Evolutionary conservation across 2,113 vertebrate genomes (phyloP).

Genomic region (Neomonachus schauinslandi): DNA sequence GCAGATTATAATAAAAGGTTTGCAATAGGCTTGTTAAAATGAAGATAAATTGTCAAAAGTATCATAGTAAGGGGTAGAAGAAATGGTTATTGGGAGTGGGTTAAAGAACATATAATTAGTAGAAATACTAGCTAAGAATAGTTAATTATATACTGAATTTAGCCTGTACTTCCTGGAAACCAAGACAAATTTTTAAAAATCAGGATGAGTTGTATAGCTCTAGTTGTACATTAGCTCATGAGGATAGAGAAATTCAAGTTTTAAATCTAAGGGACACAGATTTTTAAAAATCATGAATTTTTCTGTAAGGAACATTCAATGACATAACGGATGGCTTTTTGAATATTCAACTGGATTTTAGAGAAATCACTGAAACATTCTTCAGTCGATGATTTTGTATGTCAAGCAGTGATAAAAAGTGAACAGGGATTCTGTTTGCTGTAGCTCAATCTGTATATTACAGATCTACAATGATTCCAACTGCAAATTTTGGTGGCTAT

Average conservation of each 20-base stretch:
- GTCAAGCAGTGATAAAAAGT: background rate
- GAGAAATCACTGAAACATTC: constrained; percentile 9
- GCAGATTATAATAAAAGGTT: constrained; percentile 49
- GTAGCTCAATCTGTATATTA: background rate
- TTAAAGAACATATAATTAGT: constrained; percentile 69
- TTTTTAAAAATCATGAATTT: background rate
- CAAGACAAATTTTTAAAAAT: constrained; percentile 31
- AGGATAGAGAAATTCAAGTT: constrained; percentile 22
- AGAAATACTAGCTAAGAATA: constrained; percentile 70
- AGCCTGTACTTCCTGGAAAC: constrained; percentile 66
- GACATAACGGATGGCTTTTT: background rate
- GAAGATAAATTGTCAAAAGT: constrained; percentile 62
- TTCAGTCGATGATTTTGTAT: constrained; percentile 12
- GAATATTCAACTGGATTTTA: constrained; percentile 5
- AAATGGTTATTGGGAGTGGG: constrained; percentile 41
- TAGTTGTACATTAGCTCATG: constrained; percentile 31
- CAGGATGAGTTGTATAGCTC: background rate
- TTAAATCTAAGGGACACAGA: background rate
- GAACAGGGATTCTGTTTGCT: background rate
- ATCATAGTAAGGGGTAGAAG: constrained; percentile 51
- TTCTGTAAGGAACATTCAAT: background rate
- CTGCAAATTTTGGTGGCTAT: background rate
- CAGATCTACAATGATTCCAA: background rate
- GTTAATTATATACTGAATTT: constrained; percentile 72
- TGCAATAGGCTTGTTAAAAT: constrained; percentile 51